Evolutionary conservation across 2,888 invertebrate genomes (phyloP), one percentile per base, ranked within the genome.

Genomic region (Drosophila mercatorum): DNA sequence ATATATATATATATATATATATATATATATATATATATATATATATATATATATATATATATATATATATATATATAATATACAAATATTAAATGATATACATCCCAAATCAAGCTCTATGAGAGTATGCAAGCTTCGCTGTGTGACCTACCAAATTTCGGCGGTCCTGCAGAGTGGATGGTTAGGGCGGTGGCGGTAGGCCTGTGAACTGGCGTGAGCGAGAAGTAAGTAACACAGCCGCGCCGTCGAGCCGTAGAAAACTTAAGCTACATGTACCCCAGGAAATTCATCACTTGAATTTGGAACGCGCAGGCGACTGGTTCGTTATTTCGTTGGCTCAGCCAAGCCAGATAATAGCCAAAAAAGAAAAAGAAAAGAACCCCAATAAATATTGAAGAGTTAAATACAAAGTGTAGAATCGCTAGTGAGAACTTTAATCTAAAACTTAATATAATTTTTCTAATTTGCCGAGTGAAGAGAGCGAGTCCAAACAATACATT

Each of bases 231-330:
- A 78, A 70, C 81, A 70, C 68, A 34, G 57, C 22, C 38, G 53
- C 26, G 52, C 52, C 52, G 52, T 53, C 38, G 53, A 53, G 56
- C 17, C 43, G 80, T 83, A 80, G 83, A 83, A 80, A 91, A 92
- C 91, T 92, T 92, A 92, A 92, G 88, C 89, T 83, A 84, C 80
- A 87, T 83, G 85, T 84, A 80, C 74, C 85, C 84, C 78, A 81
- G 72, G 83, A 91, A 85, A 88, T 88, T 83, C 83, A 89, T 92
- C 92, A 92, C 90, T 92, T 91, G 90, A 83, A 86, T 84, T 88
- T 83, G 80, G 82, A 91, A 81, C 91, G 92, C 81, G 87, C 80
- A 82, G 84, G 89, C 89, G 87, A 91, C 77, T 84, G 87, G 92
- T 89, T 91, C 86, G 81, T 63, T 67, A 4, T 59, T 66, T 22